These are phyloP conservation scores for Gymnopithys bicolor DNA, from an alignment of 2,797 vertebrate species.

Conservation along the genomic window DNA sequence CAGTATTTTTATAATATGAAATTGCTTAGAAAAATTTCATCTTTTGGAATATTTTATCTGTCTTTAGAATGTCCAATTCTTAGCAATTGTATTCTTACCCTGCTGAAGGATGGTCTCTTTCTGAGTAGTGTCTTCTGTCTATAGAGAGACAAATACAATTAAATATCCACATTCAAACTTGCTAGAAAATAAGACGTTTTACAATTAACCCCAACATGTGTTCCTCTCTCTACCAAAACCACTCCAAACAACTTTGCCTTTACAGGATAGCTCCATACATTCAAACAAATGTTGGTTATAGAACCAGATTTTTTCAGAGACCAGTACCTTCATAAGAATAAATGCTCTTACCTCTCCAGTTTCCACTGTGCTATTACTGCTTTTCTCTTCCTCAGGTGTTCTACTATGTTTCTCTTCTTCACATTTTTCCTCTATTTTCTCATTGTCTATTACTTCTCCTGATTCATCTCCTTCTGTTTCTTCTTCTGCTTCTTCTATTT, in stretches of 20 bases:
- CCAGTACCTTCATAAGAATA: not conserved
- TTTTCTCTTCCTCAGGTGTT: constrained; percentile 22
- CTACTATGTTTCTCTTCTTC: not conserved
- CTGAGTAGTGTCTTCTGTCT: constrained; percentile 56
- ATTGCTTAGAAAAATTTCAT: not conserved
- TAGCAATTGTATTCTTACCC: constrained; percentile 57
- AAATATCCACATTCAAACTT: not conserved
- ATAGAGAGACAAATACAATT: constrained; percentile 29
- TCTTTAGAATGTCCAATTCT: not conserved
- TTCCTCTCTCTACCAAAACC: not conserved
- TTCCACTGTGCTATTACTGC: not conserved
- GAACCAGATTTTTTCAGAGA: not conserved
- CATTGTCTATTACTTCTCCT: not conserved
- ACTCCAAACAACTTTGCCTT: not conserved
- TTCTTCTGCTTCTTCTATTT: not conserved
- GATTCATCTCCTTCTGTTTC: not conserved
- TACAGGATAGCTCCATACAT: not conserved
- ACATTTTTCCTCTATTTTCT: not conserved
- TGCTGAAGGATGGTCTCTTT: constrained; percentile 63
- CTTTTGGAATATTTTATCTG: not conserved
- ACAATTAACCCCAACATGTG: not conserved
- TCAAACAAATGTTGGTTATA: not conserved
- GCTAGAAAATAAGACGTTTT: not conserved
- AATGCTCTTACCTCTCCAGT: constrained; percentile 47
- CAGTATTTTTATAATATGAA: not conserved